Base-by-base conservation (phyloP, 2,888 invertebrate species). In the Dione juno region DNA sequence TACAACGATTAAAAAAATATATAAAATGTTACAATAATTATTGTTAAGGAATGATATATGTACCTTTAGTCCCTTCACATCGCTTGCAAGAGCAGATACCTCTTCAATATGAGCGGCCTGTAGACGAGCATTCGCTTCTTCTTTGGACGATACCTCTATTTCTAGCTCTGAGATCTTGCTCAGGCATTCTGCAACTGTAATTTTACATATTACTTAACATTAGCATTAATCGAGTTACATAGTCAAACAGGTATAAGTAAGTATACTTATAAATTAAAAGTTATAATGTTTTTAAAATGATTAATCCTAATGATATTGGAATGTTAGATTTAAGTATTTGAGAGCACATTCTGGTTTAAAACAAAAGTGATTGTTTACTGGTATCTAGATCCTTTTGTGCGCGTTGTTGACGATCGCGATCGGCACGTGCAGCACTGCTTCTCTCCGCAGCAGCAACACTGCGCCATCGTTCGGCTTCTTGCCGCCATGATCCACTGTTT, bases 111-210 rank as follows among this genome's bases (percentile, higher is more conserved):
- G 93, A 70, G 83, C 83, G 76, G 92, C 92, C 74, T 93, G 90
- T 59, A 94, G 89, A 76, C 93, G 92, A 70, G 92, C 87, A 77
- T 93, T 93, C 67, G 82, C 89, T 78, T 94, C 90, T 77, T 94
- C 94, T 77, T 92, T 93, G 61, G 92, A 88, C 59, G 92, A 86
- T 76, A 94, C 88, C 80, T 94, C 94, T 78, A 89, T 88, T 83
- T 94, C 94, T 79, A 94, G 90, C 84, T 94, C 94, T 77, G 93
- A 90, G 82, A 93, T 93, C 88, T 93, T 93, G 87, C 88, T 88
- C 84, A 94, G 83, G 86, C 93, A 94, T 86, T 94, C 92, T 83
- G 94, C 94, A 83, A 94, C 95, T 95, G 82, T 0, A 87, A 87
- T 61, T 69, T 10, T 7, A n/a, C 35, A 28, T 28, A 53, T 35